Percentiles rank a stretch among this genome's conserved stretches.
These are phyloP conservation scores for Melanotaenia trifasciata DNA, from an alignment of 2,797 vertebrate species.

Conservation along the genomic window DNA sequence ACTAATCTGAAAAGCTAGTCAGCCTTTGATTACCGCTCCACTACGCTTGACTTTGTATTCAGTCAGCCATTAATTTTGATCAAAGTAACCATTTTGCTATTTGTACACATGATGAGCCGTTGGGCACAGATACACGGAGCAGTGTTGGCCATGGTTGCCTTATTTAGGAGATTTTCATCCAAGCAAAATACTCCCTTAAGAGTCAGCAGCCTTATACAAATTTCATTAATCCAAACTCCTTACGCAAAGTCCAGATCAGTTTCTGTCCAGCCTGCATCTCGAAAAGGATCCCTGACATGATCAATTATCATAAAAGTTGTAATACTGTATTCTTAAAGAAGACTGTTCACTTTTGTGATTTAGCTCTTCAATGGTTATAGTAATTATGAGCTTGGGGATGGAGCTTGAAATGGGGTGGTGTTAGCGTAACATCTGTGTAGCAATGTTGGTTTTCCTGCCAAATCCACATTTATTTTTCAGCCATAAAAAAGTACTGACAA, in stretches of 20 bases:
- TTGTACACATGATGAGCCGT: background rate
- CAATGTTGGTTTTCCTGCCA: too few relatives aligned
- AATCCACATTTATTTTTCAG: too few relatives aligned
- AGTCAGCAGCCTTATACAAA: background rate
- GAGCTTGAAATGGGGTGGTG: too few relatives aligned
- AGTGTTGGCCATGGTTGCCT: conserved; percentile 9
- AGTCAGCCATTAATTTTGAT: conserved; percentile 53
- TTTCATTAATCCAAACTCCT: too few relatives aligned
- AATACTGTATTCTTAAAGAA: too few relatives aligned
- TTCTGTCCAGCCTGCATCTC: background rate
- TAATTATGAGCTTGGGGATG: too few relatives aligned
- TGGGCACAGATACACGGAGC: conserved; percentile 7
- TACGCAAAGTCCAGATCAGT: background rate
- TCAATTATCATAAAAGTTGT: background rate
- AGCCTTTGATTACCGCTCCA: conserved; percentile 35
- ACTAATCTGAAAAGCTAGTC: conserved; percentile 32
- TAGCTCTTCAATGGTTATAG: too few relatives aligned
- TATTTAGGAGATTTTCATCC: conserved; percentile 6
- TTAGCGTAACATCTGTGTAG: too few relatives aligned
- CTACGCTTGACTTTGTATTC: conserved; percentile 14
- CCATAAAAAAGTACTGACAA: too few relatives aligned
- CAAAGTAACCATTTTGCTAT: conserved; percentile 11
- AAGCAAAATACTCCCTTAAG: background rate
- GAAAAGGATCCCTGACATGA: background rate
- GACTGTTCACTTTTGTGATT: too few relatives aligned